Percentiles rank a stretch among this genome's conserved stretches.
phyloP scores from a whole-genome alignment of 1,140 invertebrate species.

The Anastatus disparis region DNA sequence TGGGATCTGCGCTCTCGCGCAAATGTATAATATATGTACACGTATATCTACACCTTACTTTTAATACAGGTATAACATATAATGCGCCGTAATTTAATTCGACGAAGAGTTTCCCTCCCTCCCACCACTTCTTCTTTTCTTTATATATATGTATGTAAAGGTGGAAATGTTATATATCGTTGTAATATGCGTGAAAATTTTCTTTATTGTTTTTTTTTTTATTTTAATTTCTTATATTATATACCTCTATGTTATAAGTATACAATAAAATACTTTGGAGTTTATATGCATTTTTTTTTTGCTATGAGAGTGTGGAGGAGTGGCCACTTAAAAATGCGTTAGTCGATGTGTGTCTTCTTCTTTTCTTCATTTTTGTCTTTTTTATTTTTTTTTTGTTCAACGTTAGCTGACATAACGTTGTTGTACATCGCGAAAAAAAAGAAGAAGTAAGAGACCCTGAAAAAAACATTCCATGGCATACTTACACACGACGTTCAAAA shows the following conservation, averaged over 20 bases:
- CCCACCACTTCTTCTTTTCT: neutral
- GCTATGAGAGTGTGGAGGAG: neutral
- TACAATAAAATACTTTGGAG: no score
- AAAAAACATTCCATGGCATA: neutral
- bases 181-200: slow-evolving; percentile 13
- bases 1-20: neutral
- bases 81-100: slow-evolving; percentile 36
- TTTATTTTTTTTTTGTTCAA: no score
- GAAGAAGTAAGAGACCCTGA: neutral
- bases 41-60: slow-evolving; percentile 24
- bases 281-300: no score
- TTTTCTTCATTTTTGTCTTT: neutral
- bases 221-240: no score
- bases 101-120: slow-evolving; percentile 7
- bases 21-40: slow-evolving; percentile 26
- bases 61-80: slow-evolving; percentile 21
- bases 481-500: no score
- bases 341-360: no score
- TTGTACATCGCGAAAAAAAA: neutral
- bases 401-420: neutral
- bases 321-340: neutral
- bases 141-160: neutral
- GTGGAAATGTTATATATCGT: slow-evolving; percentile 14
- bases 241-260: neutral
- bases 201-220: slow-evolving; percentile 28